Percentiles rank a stretch among this genome's conserved stretches.
Conservation (phyloP, 1,140 invertebrate genomes). For the Drosophila murphyi region DNA sequence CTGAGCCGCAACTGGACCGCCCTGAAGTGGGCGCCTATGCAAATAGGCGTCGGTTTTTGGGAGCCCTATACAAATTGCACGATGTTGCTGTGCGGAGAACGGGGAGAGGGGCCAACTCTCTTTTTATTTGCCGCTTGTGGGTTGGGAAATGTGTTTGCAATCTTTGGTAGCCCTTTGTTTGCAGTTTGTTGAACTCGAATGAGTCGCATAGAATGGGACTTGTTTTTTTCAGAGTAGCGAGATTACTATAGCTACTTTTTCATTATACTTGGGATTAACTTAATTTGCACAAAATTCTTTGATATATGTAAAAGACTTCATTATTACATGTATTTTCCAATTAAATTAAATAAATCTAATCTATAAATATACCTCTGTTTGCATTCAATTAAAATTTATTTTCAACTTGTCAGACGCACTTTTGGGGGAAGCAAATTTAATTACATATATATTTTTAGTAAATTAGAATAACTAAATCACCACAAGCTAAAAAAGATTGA, state of each 20-base stretch:
- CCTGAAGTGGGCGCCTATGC: slow-evolving; percentile 46
- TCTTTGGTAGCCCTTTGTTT: slow-evolving; percentile 44
- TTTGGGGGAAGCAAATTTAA: too few species aligned
- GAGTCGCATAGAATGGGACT: neutral
- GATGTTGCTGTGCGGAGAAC: slow-evolving; percentile 41
- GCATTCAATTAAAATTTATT: too few species aligned
- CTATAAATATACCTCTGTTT: neutral
- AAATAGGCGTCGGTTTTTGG: slow-evolving; percentile 55
- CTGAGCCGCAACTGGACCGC: slow-evolving; percentile 14
- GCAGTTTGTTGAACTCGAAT: slow-evolving; percentile 45
- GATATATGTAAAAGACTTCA: neutral
- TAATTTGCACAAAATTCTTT: slow-evolving; percentile 2
- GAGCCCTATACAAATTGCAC: slow-evolving; percentile 56
- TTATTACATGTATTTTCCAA: neutral
- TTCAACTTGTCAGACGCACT: too few species aligned
- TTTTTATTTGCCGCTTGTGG: neutral
- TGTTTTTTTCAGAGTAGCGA: neutral
- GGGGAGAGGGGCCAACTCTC: slow-evolving; percentile 2
- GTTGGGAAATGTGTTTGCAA: slow-evolving; percentile 21
- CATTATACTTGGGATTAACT: slow-evolving; percentile 5
- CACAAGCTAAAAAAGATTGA: too few species aligned
- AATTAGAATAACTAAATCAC: too few species aligned
- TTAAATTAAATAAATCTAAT: neutral
- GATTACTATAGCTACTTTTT: slow-evolving; percentile 15
- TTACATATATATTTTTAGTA: too few species aligned